A percentile compares a stretch with the other conserved stretches of the same genome.
phyloP scores from a whole-genome alignment of 1,140 invertebrate genomes.

The Scaptodrosophila lebanonensis region DNA sequence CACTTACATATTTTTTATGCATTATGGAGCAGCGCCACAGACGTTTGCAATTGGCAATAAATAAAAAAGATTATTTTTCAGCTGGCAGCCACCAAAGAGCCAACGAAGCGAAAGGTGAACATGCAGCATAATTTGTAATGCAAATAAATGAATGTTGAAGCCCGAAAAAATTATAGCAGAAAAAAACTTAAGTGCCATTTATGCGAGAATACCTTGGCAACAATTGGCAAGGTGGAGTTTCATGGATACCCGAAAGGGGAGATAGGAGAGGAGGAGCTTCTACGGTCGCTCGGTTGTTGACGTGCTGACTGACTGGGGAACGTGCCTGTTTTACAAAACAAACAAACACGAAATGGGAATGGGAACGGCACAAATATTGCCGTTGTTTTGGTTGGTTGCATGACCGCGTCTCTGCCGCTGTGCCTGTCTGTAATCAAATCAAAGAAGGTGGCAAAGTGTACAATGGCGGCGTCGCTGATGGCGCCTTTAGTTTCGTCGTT shows the following conservation, averaged over 20 bases:
- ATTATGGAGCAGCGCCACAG: slow-evolving; percentile 45
- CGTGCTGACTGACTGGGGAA: slow-evolving; percentile 17
- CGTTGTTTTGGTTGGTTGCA: slow-evolving; percentile 41
- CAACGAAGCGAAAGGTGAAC: slow-evolving; percentile 14
- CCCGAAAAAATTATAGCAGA: slow-evolving; percentile 55
- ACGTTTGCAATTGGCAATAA: slow-evolving; percentile 65
- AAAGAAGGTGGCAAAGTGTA: slow-evolving; percentile 50
- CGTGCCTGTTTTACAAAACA: slow-evolving; percentile 71
- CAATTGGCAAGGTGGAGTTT: background rate
- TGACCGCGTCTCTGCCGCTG: background rate
- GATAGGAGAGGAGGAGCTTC: background rate
- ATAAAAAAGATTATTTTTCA: slow-evolving; percentile 53
- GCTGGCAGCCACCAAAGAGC: slow-evolving; percentile 16
- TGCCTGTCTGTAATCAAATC: slow-evolving; percentile 47
- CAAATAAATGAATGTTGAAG: slow-evolving; percentile 57
- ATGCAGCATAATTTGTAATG: slow-evolving; percentile 60
- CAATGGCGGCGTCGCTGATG: slow-evolving; percentile 35
- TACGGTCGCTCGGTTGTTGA: no score
- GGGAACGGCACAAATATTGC: slow-evolving; percentile 53
- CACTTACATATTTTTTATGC: no score
- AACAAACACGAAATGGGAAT: slow-evolving; percentile 44
- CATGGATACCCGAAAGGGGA: no score
- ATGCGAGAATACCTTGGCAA: no score
- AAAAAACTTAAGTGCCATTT: slow-evolving; percentile 60
- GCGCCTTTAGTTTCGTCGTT: no score